These are phyloP conservation scores for Piezodorus guildinii DNA, from an alignment of 1,140 invertebrate genomes.

Conservation along the genomic window DNA sequence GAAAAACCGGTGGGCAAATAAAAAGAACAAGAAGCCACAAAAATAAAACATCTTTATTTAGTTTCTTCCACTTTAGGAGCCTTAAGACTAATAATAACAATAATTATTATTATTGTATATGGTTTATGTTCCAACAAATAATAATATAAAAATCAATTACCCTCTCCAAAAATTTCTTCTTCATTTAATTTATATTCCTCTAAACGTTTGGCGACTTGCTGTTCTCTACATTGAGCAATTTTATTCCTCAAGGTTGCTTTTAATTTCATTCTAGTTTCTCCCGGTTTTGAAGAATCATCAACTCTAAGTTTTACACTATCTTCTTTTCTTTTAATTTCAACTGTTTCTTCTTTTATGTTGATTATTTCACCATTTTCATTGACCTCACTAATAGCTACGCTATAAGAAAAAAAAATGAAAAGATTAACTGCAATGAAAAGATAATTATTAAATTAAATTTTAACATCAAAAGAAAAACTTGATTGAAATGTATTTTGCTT, in stretches of 20 bases:
- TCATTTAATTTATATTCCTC: conserved; percentile 21
- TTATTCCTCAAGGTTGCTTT: conserved; percentile 48
- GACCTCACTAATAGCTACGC: conserved; percentile 22
- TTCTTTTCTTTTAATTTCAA: conserved; percentile 27
- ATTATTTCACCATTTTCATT: conserved; percentile 22
- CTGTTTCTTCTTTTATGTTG: conserved; percentile 21
- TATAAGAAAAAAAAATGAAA: conserved; percentile 15
- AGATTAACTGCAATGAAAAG: too few relatives aligned
- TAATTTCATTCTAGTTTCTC: conserved; percentile 44
- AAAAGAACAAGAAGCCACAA: too few relatives aligned
- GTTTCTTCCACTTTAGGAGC: too few relatives aligned
- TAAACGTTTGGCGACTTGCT: conserved; percentile 40
- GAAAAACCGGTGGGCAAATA: too few relatives aligned
- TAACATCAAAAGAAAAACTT: too few relatives aligned
- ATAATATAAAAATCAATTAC: too few relatives aligned
- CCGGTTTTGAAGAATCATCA: conserved; percentile 40
- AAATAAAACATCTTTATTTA: too few relatives aligned
- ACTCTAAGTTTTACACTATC: conserved; percentile 24
- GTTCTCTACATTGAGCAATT: conserved; percentile 46
- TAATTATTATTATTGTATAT: too few relatives aligned
- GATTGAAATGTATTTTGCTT: too few relatives aligned
- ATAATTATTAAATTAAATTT: too few relatives aligned
- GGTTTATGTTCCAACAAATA: too few relatives aligned
- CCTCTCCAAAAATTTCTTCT: conserved; percentile 22
- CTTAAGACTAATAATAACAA: too few relatives aligned